Evolutionary conservation across 2,797 vertebrate species (phyloP).

Genomic region (Miichthys miiuy): DNA sequence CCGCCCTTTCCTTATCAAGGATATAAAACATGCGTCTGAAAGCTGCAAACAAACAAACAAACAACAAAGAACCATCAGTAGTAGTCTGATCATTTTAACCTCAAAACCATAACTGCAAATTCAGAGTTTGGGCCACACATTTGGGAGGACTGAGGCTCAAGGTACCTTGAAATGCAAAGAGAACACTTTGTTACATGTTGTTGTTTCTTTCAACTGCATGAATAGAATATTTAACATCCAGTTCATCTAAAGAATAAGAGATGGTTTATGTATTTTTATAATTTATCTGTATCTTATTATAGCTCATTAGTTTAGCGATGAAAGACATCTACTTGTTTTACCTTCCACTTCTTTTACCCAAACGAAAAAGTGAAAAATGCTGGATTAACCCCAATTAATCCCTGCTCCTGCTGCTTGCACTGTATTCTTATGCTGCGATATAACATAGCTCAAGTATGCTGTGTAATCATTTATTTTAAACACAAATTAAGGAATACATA

Average conservation of each 20-base stretch:
- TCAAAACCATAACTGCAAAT: neutral
- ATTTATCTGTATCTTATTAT: neutral
- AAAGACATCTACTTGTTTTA: neutral
- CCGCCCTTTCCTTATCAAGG: neutral
- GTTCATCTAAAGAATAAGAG: neutral
- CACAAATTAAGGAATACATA: neutral
- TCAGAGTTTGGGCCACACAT: neutral
- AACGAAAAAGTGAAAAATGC: no score
- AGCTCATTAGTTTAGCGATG: neutral
- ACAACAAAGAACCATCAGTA: neutral
- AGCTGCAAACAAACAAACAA: slow-evolving; percentile 7
- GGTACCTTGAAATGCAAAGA: neutral
- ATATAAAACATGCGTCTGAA: neutral
- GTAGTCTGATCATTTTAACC: neutral
- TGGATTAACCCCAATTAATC: neutral
- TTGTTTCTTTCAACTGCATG: neutral
- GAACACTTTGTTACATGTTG: neutral
- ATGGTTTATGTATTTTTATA: neutral
- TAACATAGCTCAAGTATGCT: neutral
- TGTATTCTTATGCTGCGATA: neutral
- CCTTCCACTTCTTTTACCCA: neutral
- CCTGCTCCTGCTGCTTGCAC: no score
- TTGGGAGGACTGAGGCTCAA: neutral
- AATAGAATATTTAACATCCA: no score
- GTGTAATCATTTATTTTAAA: neutral